Evolutionary conservation across 2,888 invertebrate species (phyloP).

Genomic region (Pharmacophagus antenor): DNA sequence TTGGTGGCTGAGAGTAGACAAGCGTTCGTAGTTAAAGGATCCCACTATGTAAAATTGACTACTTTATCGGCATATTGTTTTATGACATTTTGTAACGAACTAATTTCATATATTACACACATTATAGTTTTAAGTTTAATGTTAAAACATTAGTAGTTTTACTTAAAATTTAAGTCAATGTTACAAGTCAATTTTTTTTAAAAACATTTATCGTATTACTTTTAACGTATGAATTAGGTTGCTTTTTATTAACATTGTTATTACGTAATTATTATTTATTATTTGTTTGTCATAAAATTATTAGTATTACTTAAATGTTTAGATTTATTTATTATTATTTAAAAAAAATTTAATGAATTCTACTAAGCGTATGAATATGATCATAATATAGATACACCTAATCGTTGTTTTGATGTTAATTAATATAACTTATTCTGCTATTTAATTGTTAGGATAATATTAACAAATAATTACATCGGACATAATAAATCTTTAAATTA

Average conservation of each 20-base stretch:
- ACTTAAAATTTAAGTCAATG: neutral
- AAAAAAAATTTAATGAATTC: neutral
- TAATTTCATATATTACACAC: neutral
- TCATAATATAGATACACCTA: neutral
- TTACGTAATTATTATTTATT: neutral
- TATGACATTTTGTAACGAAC: neutral
- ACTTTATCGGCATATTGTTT: neutral
- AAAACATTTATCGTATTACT: neutral
- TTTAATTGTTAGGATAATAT: slow-evolving; percentile 3
- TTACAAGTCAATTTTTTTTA: slow-evolving; percentile 4
- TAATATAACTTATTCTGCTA: slow-evolving; percentile 19
- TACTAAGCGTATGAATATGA: neutral
- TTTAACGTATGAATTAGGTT: neutral
- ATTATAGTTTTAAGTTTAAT: neutral
- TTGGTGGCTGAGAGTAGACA: too few species aligned
- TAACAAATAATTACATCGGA: slow-evolving; percentile 4
- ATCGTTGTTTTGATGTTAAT: neutral
- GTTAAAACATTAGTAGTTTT: neutral
- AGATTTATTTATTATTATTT: neutral
- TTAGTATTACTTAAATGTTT: neutral
- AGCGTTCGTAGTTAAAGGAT: too few species aligned
- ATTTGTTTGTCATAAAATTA: neutral
- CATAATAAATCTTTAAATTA: slow-evolving; percentile 21
- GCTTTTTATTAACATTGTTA: neutral
- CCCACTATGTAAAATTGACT: too few species aligned